phyloP scores from a whole-genome alignment of 2,113 vertebrate genomes.

The Scatophagus argus region DNA sequence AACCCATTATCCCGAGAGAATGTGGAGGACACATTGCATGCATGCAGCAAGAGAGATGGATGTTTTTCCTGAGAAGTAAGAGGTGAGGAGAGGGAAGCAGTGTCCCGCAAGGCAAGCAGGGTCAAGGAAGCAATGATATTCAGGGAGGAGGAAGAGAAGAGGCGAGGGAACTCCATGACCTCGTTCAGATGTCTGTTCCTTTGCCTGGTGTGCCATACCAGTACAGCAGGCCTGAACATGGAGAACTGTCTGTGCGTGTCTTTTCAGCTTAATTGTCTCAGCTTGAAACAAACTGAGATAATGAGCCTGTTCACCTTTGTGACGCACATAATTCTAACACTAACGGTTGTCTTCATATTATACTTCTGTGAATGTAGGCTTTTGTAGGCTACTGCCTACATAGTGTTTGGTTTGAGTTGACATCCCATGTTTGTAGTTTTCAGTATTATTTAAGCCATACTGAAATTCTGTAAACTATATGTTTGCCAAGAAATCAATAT shows the following conservation, averaged over 20 bases:
- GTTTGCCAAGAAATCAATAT: no score
- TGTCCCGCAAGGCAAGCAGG: neutral
- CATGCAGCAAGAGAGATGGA: conserved; percentile 13
- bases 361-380: neutral
- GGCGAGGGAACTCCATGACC: conserved; percentile 14
- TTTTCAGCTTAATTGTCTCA: conserved; percentile 17
- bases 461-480: no score
- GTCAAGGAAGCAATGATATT: conserved; percentile 23
- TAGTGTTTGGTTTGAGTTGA: neutral
- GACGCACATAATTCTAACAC: neutral
- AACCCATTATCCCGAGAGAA: conserved; percentile 37
- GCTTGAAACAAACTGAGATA: conserved; percentile 26
- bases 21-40: conserved; percentile 16
- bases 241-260: neutral
- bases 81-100: neutral
- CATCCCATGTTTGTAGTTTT: neutral
- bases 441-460: neutral
- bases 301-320: conserved; percentile 35
- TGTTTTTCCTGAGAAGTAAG: conserved; percentile 19
- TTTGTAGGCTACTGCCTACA: neutral
- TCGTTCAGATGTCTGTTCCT: conserved; percentile 29
- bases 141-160: neutral
- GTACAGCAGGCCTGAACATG: neutral
- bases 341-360: neutral
- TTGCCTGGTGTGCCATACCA: neutral